Conservation (phyloP, 2,888 invertebrate species). For the Oscheius sp. region DNA sequence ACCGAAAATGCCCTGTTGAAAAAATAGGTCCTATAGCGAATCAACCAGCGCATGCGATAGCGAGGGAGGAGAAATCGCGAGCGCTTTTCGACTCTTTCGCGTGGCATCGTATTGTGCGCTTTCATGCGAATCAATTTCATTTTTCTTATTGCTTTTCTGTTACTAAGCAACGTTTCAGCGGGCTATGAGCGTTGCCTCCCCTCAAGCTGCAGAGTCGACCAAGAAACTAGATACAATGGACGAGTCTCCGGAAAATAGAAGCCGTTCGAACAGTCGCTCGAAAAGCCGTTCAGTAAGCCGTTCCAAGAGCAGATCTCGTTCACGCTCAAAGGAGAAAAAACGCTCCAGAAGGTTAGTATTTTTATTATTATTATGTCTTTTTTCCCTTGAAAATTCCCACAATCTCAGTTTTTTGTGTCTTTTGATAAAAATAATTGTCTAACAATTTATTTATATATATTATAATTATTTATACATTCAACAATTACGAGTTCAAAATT, state of each 20-base stretch:
- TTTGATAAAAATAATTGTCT: too few relatives aligned
- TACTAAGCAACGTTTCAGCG: constrained; percentile 21
- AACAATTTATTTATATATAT: too few relatives aligned
- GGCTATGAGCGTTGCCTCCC: constrained; percentile 27
- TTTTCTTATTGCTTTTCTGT: background rate
- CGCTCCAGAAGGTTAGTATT: constrained; percentile 31
- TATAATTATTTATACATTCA: too few relatives aligned
- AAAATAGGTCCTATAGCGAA: background rate
- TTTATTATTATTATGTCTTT: background rate
- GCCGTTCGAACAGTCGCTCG: constrained; percentile 23
- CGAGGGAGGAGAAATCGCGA: too few relatives aligned
- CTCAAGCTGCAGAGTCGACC: constrained; percentile 8
- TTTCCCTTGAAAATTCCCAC: background rate
- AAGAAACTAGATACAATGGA: constrained; percentile 10
- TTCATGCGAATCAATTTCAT: background rate
- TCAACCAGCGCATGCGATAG: too few relatives aligned
- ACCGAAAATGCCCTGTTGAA: too few relatives aligned
- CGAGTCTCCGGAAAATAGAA: constrained; percentile 3
- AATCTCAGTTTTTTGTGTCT: background rate
- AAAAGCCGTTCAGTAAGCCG: constrained; percentile 19
- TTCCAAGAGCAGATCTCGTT: constrained; percentile 28
- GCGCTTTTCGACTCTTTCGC: background rate
- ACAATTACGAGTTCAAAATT: too few relatives aligned
- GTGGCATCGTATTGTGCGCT: background rate
- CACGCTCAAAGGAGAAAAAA: constrained; percentile 20